These are phyloP conservation scores for Nebria ingens DNA, from an alignment of 1,140 invertebrate species.

Conservation along the genomic window DNA sequence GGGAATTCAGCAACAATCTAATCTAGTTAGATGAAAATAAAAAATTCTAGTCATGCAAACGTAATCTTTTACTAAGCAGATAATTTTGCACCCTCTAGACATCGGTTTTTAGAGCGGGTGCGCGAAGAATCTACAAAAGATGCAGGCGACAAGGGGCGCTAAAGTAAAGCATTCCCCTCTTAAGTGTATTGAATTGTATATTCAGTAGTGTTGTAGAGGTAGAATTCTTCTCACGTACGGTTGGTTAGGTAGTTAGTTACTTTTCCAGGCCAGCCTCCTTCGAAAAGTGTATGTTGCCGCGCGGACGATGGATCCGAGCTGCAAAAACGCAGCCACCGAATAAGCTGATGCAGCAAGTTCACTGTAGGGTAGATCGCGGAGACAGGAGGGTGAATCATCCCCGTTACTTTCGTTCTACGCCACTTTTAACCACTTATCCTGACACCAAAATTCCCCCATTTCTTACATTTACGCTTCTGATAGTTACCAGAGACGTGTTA, in stretches of 20 bases:
- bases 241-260: conserved; percentile 9
- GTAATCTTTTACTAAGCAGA: conserved; percentile 6
- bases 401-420: too few species aligned
- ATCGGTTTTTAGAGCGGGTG: not conserved
- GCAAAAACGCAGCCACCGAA: not conserved
- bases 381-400: too few species aligned
- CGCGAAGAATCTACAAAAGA: not conserved
- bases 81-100: not conserved
- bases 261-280: not conserved
- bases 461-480: not conserved
- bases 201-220: not conserved
- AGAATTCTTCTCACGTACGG: not conserved
- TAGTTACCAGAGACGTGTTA: too few species aligned
- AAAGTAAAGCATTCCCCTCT: not conserved
- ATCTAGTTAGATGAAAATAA: not conserved
- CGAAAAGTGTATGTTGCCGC: not conserved
- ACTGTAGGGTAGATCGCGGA: too few species aligned
- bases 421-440: not conserved
- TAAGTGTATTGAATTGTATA: conserved; percentile 9
- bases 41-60: conserved; percentile 2
- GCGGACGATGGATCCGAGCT: not conserved
- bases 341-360: not conserved
- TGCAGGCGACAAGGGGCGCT: not conserved
- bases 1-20: not conserved
- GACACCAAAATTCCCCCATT: not conserved